Conservation (phyloP, 2,113 vertebrate genomes). For the Tiliqua scincoides region DNA sequence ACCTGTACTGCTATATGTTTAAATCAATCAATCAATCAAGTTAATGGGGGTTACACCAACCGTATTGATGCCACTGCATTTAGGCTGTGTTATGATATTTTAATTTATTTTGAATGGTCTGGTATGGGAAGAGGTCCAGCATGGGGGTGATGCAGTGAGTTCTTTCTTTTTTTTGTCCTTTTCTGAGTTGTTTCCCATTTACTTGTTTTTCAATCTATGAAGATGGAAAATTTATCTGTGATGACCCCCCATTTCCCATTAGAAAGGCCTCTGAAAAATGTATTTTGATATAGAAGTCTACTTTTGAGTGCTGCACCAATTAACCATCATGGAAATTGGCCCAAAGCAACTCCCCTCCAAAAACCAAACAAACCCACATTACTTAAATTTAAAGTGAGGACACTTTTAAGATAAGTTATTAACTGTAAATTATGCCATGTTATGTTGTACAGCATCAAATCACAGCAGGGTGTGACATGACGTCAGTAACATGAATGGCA, state of each 20-base stretch:
- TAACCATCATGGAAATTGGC: conserved; percentile 64
- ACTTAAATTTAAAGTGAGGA: conserved; percentile 64
- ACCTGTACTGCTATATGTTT: no score
- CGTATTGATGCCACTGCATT: no score
- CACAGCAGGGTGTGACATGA: conserved; percentile 63
- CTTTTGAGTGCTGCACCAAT: conserved; percentile 57
- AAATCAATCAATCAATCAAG: no score
- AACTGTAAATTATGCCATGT: conserved; percentile 64
- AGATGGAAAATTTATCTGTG: conserved; percentile 40
- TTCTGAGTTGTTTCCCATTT: no score
- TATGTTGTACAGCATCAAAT: conserved; percentile 69
- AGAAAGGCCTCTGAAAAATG: conserved; percentile 63
- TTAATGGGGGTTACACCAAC: no score
- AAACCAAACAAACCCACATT: conserved; percentile 43
- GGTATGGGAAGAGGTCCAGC: no score
- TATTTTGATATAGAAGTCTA: conserved; percentile 61
- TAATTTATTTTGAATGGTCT: no score
- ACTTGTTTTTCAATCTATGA: background rate
- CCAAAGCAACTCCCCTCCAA: conserved; percentile 54
- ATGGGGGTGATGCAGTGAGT: no score
- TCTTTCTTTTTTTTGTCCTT: no score
- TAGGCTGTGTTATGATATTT: no score
- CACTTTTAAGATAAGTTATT: conserved; percentile 46
- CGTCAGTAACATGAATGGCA: conserved; percentile 60
- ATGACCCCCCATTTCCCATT: conserved; percentile 50